Percentiles rank a stretch among this genome's conserved stretches.
Conservation (phyloP, 2,113 vertebrate genomes). For the Melanocharis versteri region DNA sequence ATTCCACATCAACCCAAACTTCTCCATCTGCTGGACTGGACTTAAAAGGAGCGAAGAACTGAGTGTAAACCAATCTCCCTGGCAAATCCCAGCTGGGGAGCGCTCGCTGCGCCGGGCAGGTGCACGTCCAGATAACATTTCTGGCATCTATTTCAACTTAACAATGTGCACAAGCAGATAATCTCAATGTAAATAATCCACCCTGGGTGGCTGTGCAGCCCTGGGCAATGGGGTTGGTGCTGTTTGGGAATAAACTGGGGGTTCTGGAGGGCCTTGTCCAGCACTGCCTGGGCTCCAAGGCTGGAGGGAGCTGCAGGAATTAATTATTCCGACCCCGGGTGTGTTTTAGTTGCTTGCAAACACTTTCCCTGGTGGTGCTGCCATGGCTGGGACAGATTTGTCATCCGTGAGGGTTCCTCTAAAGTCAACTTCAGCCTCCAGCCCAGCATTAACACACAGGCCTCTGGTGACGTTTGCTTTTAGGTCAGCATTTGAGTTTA, state of each 20-base stretch:
- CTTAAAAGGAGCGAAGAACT: constrained; percentile 76
- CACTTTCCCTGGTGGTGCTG: not conserved
- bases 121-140: constrained; percentile 78
- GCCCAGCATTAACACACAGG: fast-evolving
- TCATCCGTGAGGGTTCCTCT: fast-evolving
- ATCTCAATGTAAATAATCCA: constrained; percentile 78
- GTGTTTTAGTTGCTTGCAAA: not conserved
- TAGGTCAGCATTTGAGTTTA: not conserved
- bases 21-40: constrained; percentile 73
- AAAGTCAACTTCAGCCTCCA: not conserved
- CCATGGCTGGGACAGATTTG: fast-evolving
- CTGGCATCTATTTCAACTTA: constrained; percentile 83
- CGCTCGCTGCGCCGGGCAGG: constrained; percentile 70
- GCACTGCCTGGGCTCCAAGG: not conserved
- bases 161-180: constrained; percentile 71
- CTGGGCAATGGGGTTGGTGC: not conserved
- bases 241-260: not conserved
- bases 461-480: not conserved
- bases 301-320: not conserved
- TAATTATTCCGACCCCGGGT: not conserved
- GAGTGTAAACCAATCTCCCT: constrained; percentile 78
- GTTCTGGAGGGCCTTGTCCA: not conserved
- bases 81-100: constrained; percentile 73
- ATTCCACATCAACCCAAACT: constrained; percentile 43
- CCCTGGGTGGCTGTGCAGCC: constrained; percentile 31